A percentile compares a stretch with the other conserved stretches of the same genome.
Evolutionary conservation across 2,797 vertebrate species (phyloP).

Genomic region (Leptodactylus fallax): DNA sequence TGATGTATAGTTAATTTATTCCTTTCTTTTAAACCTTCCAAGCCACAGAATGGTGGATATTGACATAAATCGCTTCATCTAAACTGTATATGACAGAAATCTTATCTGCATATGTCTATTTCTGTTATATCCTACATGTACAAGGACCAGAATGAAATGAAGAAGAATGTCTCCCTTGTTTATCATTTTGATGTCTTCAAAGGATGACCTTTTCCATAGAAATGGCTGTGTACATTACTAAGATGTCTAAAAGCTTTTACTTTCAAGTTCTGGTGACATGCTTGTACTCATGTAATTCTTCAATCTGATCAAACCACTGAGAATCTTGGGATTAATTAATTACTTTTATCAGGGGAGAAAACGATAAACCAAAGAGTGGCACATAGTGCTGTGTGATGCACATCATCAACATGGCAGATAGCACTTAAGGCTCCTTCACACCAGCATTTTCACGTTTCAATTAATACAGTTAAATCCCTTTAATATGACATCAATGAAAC

Average conservation of each 20-base stretch:
- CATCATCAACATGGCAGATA: background rate
- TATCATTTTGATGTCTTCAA: slow-evolving; percentile 33
- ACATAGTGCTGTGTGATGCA: background rate
- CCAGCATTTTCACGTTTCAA: background rate
- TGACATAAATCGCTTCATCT: background rate
- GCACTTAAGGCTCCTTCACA: background rate
- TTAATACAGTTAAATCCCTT: background rate
- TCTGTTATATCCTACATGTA: background rate
- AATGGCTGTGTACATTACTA: slow-evolving; percentile 16
- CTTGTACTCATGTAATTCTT: background rate
- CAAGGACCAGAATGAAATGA: background rate
- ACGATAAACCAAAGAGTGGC: background rate
- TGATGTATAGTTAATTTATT: background rate
- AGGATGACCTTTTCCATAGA: slow-evolving; percentile 9
- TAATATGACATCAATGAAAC: background rate
- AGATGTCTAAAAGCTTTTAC: slow-evolving; percentile 16
- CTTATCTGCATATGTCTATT: slow-evolving; percentile 1
- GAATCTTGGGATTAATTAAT: background rate
- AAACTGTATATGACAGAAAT: background rate
- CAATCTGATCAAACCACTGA: slow-evolving; percentile 13
- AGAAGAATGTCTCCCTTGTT: background rate
- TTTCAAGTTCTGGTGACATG: slow-evolving; percentile 15
- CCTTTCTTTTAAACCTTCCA: background rate
- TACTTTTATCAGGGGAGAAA: background rate
- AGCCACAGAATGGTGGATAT: background rate